Conservation (phyloP, 2,113 vertebrate genomes). For the Gallinago paraguaiae region DNA sequence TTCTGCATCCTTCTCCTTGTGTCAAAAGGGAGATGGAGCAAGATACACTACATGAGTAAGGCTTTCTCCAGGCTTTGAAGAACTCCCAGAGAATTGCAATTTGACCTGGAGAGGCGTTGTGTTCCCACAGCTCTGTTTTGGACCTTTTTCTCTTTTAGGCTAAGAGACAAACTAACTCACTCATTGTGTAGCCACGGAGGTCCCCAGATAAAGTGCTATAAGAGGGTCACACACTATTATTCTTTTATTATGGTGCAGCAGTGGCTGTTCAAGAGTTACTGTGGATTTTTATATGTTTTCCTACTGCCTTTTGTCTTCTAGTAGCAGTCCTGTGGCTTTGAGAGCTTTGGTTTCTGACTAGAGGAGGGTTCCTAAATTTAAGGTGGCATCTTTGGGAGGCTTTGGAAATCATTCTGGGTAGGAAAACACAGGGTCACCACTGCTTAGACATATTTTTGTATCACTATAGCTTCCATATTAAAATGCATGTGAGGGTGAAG, state of each 20-base stretch:
- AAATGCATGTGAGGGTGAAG: neutral
- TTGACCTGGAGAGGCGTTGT: neutral
- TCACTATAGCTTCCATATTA: neutral
- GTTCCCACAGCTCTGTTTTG: conserved; percentile 25
- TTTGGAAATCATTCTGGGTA: neutral
- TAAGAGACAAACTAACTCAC: conserved; percentile 5
- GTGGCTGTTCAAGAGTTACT: conserved; percentile 8
- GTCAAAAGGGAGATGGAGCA: neutral
- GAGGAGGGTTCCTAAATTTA: conserved; percentile 1
- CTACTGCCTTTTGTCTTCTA: conserved; percentile 39
- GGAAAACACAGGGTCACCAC: fast-evolving
- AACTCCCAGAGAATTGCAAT: neutral
- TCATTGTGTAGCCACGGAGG: neutral
- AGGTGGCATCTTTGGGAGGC: conserved; percentile 17
- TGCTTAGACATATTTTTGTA: neutral
- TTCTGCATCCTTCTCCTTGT: neutral
- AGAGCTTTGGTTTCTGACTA: neutral
- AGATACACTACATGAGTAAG: neutral
- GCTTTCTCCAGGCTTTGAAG: neutral
- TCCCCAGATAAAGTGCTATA: neutral
- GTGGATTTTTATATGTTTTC: conserved; percentile 43
- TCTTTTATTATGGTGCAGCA: neutral
- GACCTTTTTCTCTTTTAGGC: neutral
- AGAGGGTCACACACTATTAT: neutral
- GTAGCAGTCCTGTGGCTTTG: conserved; percentile 28